Percentiles rank a stretch among this genome's conserved stretches.
Evolutionary conservation across 2,113 vertebrate species (phyloP).

Genomic region (Rhagologus leucostigma): DNA sequence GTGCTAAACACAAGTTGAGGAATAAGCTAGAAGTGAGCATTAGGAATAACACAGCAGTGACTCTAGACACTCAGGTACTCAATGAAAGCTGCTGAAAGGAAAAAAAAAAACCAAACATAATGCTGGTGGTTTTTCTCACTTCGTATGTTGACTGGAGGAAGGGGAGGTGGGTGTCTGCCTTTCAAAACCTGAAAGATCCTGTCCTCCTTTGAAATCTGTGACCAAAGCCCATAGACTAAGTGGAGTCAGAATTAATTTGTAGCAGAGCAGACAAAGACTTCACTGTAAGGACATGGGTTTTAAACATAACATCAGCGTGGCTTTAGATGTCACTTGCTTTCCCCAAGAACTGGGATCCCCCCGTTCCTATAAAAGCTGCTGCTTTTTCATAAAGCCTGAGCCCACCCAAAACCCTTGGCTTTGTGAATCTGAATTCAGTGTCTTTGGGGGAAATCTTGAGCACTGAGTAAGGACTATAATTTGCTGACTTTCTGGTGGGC

Average conservation of each 20-base stretch:
- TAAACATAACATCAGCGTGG: not conserved
- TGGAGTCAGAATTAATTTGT: not conserved
- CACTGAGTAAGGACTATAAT: not conserved
- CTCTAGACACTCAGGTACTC: not conserved
- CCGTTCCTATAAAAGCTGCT: not conserved
- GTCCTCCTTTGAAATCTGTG: not conserved
- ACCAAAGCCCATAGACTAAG: not conserved
- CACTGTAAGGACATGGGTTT: not conserved
- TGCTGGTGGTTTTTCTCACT: not conserved
- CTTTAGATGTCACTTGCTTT: not conserved
- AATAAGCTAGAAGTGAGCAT: not conserved
- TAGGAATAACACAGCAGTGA: not conserved
- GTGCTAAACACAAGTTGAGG: not conserved
- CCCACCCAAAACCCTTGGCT: not conserved
- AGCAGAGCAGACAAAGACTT: not conserved
- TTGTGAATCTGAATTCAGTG: not conserved
- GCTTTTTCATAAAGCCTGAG: not conserved
- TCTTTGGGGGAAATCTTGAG: not conserved
- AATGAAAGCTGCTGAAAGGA: not conserved
- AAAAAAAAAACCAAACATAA: accelerated
- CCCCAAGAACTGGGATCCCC: not conserved
- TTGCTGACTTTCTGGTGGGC: not conserved
- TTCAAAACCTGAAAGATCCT: not conserved
- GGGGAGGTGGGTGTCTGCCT: not conserved
- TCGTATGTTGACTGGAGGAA: not conserved